These are phyloP conservation scores for Sebastes reedi DNA, from an alignment of 2,797 vertebrate genomes.

Conservation along the genomic window DNA sequence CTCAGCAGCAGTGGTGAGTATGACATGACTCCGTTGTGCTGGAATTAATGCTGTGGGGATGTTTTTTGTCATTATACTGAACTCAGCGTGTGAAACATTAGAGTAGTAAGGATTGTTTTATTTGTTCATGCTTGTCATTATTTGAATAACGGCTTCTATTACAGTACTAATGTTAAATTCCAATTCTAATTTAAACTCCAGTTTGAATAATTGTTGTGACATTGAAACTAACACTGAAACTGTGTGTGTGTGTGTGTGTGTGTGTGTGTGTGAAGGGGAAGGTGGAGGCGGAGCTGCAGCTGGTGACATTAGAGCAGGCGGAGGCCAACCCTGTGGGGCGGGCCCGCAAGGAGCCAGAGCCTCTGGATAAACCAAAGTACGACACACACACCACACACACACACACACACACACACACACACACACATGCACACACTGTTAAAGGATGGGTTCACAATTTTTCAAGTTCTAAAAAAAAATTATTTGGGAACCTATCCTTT, in stretches of 20 bases:
- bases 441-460: neutral
- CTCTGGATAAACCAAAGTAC: slow-evolving; percentile 94
- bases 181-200: neutral
- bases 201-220: neutral
- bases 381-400: slow-evolving; percentile 21
- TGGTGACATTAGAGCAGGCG: slow-evolving; percentile 89
- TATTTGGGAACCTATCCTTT: too few species aligned
- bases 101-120: too few species aligned
- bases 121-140: too few species aligned
- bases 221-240: neutral
- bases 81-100: too few species aligned
- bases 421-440: neutral
- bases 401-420: neutral
- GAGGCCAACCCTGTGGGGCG: slow-evolving; percentile 90
- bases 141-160: too few species aligned
- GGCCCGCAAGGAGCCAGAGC: slow-evolving; percentile 90
- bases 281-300: slow-evolving; percentile 93
- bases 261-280: slow-evolving; percentile 85
- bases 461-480: too few species aligned
- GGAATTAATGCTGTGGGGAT: too few species aligned
- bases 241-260: slow-evolving; percentile 4
- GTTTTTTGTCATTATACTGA: too few species aligned
- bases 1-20: too few species aligned
- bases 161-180: too few species aligned
- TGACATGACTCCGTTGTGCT: too few species aligned